Conservation (phyloP, 2,888 invertebrate genomes). For the Acanthosepion pharaonis region DNA sequence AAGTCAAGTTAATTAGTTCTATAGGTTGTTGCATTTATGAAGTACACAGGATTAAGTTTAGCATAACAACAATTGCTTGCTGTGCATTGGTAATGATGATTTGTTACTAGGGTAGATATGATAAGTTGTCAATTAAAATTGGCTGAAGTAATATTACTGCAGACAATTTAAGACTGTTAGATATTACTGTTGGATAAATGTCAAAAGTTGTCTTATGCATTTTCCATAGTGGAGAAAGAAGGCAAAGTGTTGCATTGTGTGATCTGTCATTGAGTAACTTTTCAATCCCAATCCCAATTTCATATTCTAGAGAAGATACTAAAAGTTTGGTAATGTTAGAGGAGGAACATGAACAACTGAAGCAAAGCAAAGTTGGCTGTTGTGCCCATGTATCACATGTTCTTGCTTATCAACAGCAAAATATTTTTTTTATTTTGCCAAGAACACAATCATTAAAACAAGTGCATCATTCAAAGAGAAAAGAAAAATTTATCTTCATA, state of each 20-base stretch:
- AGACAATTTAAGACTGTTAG: not conserved
- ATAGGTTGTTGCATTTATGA: not conserved
- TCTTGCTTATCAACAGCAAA: too few species aligned
- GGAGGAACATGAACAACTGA: too few species aligned
- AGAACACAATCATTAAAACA: too few species aligned
- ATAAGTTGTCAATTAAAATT: not conserved
- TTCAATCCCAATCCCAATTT: not conserved
- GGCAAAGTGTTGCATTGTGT: not conserved
- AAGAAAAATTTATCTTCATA: too few species aligned
- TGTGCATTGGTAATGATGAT: not conserved
- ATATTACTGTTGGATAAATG: not conserved
- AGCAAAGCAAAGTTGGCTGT: too few species aligned
- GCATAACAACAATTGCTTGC: not conserved
- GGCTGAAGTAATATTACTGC: not conserved
- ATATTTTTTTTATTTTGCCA: too few species aligned
- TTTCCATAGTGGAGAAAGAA: not conserved
- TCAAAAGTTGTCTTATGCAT: not conserved
- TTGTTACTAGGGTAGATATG: slow-evolving; percentile 6
- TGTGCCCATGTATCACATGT: too few species aligned
- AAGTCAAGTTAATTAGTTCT: slow-evolving; percentile 1
- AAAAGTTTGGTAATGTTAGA: not conserved
- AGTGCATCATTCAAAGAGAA: too few species aligned
- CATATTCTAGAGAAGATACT: not conserved
- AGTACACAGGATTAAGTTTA: not conserved
- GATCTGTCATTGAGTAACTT: not conserved